phyloP scores from a whole-genome alignment of 2,888 invertebrate species.

The Ligdia adustata region DNA sequence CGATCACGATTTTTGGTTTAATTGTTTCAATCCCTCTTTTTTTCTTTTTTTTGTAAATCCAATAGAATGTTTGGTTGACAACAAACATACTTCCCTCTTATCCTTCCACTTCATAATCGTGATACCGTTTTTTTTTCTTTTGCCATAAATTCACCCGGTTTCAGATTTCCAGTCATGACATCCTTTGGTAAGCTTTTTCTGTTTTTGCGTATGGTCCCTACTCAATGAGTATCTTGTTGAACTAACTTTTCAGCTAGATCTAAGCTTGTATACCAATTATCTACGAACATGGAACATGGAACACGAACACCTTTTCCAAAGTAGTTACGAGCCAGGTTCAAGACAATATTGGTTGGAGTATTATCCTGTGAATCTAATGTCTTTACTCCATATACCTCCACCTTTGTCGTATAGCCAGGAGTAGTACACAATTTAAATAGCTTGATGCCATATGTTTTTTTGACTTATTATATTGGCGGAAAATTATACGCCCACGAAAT shows the following conservation, averaged over 20 bases:
- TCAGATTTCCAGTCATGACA: slow-evolving; percentile 18
- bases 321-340: slow-evolving; percentile 17
- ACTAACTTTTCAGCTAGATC: slow-evolving; percentile 14
- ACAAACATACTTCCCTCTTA: slow-evolving; percentile 16
- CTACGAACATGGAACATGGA: slow-evolving; percentile 5
- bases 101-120: slow-evolving; percentile 7
- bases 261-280: slow-evolving; percentile 15
- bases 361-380: slow-evolving; percentile 19
- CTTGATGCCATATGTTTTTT: slow-evolving; percentile 8
- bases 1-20: no score
- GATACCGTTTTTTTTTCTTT: slow-evolving; percentile 20
- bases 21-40: not conserved
- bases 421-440: slow-evolving; percentile 33
- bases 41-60: not conserved
- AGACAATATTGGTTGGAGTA: slow-evolving; percentile 18
- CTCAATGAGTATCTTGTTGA: slow-evolving; percentile 16
- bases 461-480: slow-evolving; percentile 7
- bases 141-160: slow-evolving; percentile 14
- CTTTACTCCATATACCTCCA: slow-evolving; percentile 17
- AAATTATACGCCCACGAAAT: slow-evolving; percentile 11
- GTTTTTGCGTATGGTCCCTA: slow-evolving; percentile 19
- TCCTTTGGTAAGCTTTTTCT: slow-evolving; percentile 19
- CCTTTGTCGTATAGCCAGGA: slow-evolving; percentile 16
- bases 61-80: slow-evolving; percentile 18
- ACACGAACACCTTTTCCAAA: slow-evolving; percentile 17